These are phyloP conservation scores for Dinocampus coccinellae DNA, from an alignment of 2,888 invertebrate species.

Conservation along the genomic window DNA sequence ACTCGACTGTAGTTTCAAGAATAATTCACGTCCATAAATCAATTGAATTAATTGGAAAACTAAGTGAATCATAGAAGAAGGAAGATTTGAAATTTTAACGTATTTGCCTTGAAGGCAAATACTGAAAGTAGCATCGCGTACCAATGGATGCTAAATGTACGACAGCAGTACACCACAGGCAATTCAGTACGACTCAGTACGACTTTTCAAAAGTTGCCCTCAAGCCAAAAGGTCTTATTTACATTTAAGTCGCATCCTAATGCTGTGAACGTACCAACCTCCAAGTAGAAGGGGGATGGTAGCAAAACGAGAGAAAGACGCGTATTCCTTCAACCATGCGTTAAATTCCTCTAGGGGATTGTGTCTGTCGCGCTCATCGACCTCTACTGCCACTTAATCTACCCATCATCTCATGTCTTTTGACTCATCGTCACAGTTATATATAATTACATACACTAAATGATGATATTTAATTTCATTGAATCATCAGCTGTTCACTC, in stretches of 20 bases:
- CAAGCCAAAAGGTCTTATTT: slow-evolving; percentile 38
- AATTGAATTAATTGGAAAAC: slow-evolving; percentile 5
- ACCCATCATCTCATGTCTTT: neutral
- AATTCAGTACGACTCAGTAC: neutral
- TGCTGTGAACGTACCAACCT: no score
- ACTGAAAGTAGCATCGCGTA: neutral
- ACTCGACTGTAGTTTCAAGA: neutral
- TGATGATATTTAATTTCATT: slow-evolving; percentile 29
- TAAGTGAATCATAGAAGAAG: neutral
- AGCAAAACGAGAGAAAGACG: no score
- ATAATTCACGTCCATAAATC: slow-evolving; percentile 5
- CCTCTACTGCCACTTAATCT: slow-evolving; percentile 9
- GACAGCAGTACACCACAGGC: neutral
- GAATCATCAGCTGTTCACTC: neutral
- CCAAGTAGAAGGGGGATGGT: no score
- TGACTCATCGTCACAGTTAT: neutral
- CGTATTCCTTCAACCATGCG: slow-evolving; percentile 41
- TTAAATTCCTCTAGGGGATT: slow-evolving; percentile 44
- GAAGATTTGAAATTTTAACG: neutral
- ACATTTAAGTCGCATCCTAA: slow-evolving; percentile 31
- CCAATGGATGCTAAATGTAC: neutral
- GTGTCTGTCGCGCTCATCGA: slow-evolving; percentile 32
- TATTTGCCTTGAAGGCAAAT: slow-evolving; percentile 7
- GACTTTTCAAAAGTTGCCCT: slow-evolving; percentile 15
- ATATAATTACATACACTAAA: slow-evolving; percentile 11